Evolutionary conservation across 2,797 vertebrate species (phyloP).

Genomic region (Melanotaenia parkinsoni): DNA sequence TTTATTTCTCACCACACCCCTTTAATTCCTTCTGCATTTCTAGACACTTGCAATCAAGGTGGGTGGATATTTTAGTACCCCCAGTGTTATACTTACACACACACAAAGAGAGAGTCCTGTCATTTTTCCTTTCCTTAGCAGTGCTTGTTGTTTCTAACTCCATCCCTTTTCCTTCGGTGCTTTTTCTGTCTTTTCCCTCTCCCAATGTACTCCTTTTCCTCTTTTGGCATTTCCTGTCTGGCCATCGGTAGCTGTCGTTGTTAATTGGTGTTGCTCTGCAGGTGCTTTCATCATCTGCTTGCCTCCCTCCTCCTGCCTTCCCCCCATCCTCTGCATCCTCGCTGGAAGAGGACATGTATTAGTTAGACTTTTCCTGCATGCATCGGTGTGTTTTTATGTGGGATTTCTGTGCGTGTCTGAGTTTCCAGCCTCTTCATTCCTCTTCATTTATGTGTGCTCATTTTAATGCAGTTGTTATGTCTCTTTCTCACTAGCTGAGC

Average conservation of each 20-base stretch:
- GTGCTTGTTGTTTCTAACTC: constrained; percentile 29
- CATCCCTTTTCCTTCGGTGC: constrained; percentile 47
- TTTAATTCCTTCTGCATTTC: constrained; percentile 12
- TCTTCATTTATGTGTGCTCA: constrained; percentile 42
- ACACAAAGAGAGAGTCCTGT: background rate
- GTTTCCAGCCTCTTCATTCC: constrained; percentile 48
- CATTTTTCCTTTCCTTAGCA: constrained; percentile 28
- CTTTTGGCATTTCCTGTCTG: constrained; percentile 53
- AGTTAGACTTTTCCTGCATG: constrained; percentile 56
- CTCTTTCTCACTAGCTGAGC: constrained; percentile 25
- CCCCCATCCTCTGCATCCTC: constrained; percentile 45
- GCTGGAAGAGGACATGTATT: constrained; percentile 66
- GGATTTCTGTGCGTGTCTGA: constrained; percentile 32
- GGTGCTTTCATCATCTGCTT: constrained; percentile 74
- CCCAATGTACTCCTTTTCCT: constrained; percentile 43
- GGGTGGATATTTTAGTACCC: constrained; percentile 27
- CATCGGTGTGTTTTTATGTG: constrained; percentile 43
- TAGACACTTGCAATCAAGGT: constrained; percentile 37
- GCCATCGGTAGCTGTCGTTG: constrained; percentile 73
- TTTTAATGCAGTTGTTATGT: constrained; percentile 18
- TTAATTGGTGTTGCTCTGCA: constrained; percentile 75
- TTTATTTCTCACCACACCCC: constrained; percentile 9
- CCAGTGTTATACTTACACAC: background rate
- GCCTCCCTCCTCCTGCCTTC: constrained; percentile 28
- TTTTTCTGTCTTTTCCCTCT: constrained; percentile 55